Evolutionary conservation across 2,113 vertebrate species (phyloP).

Genomic region (Vimba vimba): DNA sequence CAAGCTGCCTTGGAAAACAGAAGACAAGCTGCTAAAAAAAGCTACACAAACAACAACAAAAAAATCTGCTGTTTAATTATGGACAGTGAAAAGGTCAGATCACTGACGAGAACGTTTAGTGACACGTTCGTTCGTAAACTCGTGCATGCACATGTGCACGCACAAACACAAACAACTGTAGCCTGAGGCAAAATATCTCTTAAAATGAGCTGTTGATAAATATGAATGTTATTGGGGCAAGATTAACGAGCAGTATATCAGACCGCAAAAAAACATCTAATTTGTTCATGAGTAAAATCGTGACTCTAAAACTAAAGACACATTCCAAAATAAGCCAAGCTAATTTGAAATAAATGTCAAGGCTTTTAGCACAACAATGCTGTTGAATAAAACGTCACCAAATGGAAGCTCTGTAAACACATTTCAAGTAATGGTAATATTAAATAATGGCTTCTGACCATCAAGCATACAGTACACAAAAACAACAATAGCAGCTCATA

Average conservation of each 20-base stretch:
- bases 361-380: not conserved
- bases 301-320: not conserved
- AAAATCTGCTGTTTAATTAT: conserved; percentile 79
- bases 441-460: not conserved
- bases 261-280: conserved; percentile 5
- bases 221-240: conserved; percentile 13
- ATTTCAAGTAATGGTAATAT: not conserved
- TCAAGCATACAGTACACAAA: not conserved
- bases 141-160: not conserved
- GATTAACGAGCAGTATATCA: conserved; percentile 1
- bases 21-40: conserved; percentile 61
- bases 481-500: not conserved
- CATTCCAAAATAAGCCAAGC: not conserved
- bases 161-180: conserved; percentile 20
- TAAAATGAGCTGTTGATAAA: conserved; percentile 25
- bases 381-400: not conserved
- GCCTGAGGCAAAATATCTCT: not conserved
- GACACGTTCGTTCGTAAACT: conserved; percentile 61
- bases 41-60: conserved; percentile 64
- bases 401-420: not conserved
- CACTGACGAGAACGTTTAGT: conserved; percentile 80
- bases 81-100: conserved; percentile 79
- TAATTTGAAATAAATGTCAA: not conserved
- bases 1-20: conserved; percentile 75
- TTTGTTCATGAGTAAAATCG: conserved; percentile 23